A percentile compares a stretch with the other conserved stretches of the same genome.
Evolutionary conservation across 2,888 invertebrate species (phyloP).

Genomic region (Synanthedon vespiformis): DNA sequence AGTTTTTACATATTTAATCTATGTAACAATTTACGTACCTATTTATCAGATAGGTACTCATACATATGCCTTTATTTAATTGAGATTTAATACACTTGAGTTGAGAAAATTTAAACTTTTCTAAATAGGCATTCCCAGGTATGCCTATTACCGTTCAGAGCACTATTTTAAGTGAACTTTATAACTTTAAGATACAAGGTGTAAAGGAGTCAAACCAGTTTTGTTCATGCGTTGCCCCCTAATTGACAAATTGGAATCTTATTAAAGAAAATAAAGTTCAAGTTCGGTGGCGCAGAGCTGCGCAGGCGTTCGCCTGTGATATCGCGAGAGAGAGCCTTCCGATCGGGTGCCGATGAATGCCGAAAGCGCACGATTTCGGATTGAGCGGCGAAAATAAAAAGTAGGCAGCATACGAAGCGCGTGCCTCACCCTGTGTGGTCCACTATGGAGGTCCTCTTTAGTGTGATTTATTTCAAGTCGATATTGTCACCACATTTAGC

Average conservation of each 20-base stretch:
- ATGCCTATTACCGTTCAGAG: constrained; percentile 17
- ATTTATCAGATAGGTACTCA: no score
- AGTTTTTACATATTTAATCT: no score
- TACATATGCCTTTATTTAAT: no score
- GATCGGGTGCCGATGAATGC: constrained; percentile 51
- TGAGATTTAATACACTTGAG: no score
- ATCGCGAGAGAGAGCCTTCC: constrained; percentile 38
- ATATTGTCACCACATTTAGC: constrained; percentile 52
- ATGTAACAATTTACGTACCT: no score
- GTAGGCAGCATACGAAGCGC: constrained; percentile 75
- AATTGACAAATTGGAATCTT: constrained; percentile 81
- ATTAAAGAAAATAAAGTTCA: constrained; percentile 71
- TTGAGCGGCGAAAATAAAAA: constrained; percentile 54
- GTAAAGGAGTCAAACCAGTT: constrained; percentile 66
- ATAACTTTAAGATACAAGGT: constrained; percentile 42
- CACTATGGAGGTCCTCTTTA: constrained; percentile 62
- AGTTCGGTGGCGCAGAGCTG: constrained; percentile 35
- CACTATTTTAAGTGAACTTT: constrained; percentile 34
- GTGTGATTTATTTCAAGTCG: constrained; percentile 60
- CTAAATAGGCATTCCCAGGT: no score
- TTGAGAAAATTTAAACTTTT: no score
- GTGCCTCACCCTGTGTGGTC: constrained; percentile 83
- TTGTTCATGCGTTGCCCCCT: constrained; percentile 65
- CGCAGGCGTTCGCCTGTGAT: constrained; percentile 28
- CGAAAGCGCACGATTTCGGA: constrained; percentile 47